These are phyloP conservation scores for Sinotaia quadrata DNA, from an alignment of 2,888 invertebrate genomes.

Conservation along the genomic window DNA sequence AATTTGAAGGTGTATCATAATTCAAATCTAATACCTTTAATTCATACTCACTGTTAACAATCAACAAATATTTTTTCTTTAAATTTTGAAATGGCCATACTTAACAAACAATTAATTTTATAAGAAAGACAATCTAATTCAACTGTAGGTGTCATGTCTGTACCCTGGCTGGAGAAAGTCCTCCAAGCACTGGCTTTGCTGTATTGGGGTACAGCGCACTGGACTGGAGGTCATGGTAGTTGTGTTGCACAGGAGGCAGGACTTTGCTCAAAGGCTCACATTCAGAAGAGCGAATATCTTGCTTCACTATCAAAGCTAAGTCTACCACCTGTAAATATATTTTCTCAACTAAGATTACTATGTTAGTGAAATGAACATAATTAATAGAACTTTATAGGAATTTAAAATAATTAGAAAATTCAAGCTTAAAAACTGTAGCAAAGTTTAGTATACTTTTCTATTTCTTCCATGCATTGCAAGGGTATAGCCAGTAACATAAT, in stretches of 20 bases:
- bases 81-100: neutral
- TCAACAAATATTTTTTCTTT: neutral
- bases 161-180: conserved; percentile 41
- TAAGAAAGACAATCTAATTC: no score
- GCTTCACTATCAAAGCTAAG: conserved; percentile 84
- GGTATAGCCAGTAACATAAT: no score
- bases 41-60: neutral
- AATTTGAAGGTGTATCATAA: no score
- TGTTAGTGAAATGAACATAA: no score
- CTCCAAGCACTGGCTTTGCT: conserved; percentile 20
- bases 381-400: no score
- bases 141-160: no score
- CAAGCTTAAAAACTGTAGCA: no score
- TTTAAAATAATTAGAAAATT: no score
- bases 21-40: no score
- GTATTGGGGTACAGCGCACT: conserved; percentile 24
- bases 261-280: conserved; percentile 30
- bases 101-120: neutral
- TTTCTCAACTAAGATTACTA: no score
- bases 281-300: conserved; percentile 75
- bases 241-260: conserved; percentile 39
- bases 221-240: conserved; percentile 40
- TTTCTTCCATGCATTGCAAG: no score
- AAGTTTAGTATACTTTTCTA: no score
- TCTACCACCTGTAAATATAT: conserved; percentile 82